These are phyloP conservation scores for Hartigia nigra DNA, from an alignment of 2,888 invertebrate species.

Conservation along the genomic window DNA sequence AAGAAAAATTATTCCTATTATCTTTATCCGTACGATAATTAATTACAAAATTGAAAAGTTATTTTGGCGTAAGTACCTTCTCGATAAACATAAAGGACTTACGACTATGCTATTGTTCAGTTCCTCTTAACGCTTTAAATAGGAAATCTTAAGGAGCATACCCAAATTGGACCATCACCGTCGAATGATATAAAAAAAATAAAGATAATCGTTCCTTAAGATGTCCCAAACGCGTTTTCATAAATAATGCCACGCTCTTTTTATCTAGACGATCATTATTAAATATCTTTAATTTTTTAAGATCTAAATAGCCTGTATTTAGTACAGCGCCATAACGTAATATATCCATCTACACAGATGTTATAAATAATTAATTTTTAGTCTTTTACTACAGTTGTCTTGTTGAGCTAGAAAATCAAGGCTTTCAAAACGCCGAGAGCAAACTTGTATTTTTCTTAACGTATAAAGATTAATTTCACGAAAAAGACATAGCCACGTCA, in stretches of 20 bases:
- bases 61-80: background rate
- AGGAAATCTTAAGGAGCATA: conserved; percentile 16
- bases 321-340: background rate
- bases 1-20: conserved; percentile 26
- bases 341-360: background rate
- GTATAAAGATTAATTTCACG: background rate
- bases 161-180: conserved; percentile 22
- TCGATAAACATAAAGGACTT: background rate
- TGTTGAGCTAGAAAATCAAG: conserved; percentile 1
- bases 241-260: background rate
- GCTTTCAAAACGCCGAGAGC: background rate
- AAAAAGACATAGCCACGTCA: background rate
- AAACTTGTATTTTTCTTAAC: background rate
- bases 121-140: background rate
- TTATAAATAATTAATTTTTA: conserved; percentile 8
- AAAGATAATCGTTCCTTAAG: background rate
- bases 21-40: conserved; percentile 39
- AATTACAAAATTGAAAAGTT: conserved; percentile 41
- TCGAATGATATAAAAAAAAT: background rate
- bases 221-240: background rate
- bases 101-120: background rate
- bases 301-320: background rate
- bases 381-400: conserved; percentile 13
- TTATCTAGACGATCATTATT: background rate
- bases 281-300: conserved; percentile 7